These are phyloP conservation scores for Ceyx melanurus DNA, from an alignment of 2,113 vertebrate species.

Conservation along the genomic window DNA sequence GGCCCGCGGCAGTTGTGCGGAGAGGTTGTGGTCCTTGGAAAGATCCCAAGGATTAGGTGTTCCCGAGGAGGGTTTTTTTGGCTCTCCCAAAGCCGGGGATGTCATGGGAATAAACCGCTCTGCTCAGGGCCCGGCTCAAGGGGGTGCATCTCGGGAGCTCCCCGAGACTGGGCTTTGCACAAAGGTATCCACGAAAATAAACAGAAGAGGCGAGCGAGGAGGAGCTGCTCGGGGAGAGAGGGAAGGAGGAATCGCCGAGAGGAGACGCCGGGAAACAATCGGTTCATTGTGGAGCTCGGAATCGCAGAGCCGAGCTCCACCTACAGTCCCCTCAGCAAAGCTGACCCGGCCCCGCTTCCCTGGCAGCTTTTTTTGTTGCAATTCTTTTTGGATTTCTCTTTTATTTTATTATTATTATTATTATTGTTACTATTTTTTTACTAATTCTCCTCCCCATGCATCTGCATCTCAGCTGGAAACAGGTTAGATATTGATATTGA, in stretches of 20 bases:
- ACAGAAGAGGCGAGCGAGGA: slow-evolving; percentile 70
- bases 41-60: slow-evolving; percentile 93
- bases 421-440: too few species aligned
- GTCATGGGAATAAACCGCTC: slow-evolving; percentile 81
- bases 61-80: slow-evolving; percentile 83
- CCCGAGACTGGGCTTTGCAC: slow-evolving; percentile 75
- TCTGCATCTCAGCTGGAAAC: neutral
- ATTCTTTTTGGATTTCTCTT: neutral
- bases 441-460: neutral
- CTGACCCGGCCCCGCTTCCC: neutral
- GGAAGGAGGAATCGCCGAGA: slow-evolving; percentile 65
- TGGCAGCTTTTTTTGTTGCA: neutral
- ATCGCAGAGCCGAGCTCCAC: slow-evolving; percentile 91
- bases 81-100: slow-evolving; percentile 78
- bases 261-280: slow-evolving; percentile 77
- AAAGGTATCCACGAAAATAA: slow-evolving; percentile 86
- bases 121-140: slow-evolving; percentile 80
- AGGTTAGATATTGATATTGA: too few species aligned
- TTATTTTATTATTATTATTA: neutral
- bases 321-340: slow-evolving; percentile 85
- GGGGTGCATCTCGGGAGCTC: slow-evolving; percentile 75
- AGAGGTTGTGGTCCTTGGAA: slow-evolving; percentile 84
- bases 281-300: slow-evolving; percentile 82
- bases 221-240: neutral
- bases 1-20: slow-evolving; percentile 81